phyloP scores from a whole-genome alignment of 2,797 vertebrate genomes.

The Acipenser ruthenus region DNA sequence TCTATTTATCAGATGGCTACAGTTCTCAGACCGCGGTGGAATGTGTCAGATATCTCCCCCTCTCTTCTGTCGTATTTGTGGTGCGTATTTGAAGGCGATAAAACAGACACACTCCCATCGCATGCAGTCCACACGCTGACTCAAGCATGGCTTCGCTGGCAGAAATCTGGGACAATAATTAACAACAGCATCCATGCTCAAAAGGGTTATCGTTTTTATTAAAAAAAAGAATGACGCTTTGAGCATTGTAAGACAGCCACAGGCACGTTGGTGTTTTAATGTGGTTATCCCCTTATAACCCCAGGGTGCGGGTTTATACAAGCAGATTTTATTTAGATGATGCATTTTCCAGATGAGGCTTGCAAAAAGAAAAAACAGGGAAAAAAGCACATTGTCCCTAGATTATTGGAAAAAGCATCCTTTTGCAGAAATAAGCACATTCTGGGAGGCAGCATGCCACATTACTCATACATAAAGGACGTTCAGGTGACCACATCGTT shows the following conservation, averaged over 20 bases:
- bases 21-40: conserved; percentile 12
- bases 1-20: conserved; percentile 16
- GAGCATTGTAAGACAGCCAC: conserved; percentile 20
- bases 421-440: neutral
- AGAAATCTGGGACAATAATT: conserved; percentile 31
- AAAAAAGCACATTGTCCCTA: conserved; percentile 18
- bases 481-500: neutral
- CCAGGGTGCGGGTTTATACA: conserved; percentile 51
- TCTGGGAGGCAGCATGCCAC: neutral
- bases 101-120: conserved; percentile 18
- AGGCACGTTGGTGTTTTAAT: neutral
- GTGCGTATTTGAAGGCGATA: conserved; percentile 25
- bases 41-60: conserved; percentile 23
- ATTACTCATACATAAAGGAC: neutral
- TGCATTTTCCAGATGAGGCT: conserved; percentile 60
- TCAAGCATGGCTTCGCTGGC: conserved; percentile 21
- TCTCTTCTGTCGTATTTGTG: conserved; percentile 11
- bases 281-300: conserved; percentile 16
- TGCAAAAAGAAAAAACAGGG: conserved; percentile 33
- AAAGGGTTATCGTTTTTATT: conserved; percentile 21
- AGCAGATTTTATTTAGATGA: conserved; percentile 56
- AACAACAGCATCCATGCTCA: conserved; percentile 16
- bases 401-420: conserved; percentile 3
- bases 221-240: conserved; percentile 13
- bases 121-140: conserved; percentile 13